Evolutionary conservation across 2,888 invertebrate genomes (phyloP), one percentile per base, ranked within the genome.

Genomic region (Lasioglossum morio): DNA sequence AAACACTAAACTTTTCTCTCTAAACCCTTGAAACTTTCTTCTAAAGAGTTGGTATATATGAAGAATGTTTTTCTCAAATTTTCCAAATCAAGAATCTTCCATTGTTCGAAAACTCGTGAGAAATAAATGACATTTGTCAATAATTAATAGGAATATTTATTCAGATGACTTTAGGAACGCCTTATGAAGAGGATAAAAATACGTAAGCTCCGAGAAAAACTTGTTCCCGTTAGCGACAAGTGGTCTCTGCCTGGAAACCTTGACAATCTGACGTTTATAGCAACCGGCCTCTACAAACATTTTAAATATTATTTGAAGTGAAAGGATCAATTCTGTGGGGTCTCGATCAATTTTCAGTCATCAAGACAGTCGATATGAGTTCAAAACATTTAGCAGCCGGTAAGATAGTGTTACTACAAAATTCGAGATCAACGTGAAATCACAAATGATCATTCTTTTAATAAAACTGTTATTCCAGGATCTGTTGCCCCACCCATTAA

Each of bases 401-500:
- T 94, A 90, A 89, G 89, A 79, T 77, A 27, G 8, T 76, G 12
- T 69, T 78, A 46, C 37, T 30, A 27, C 4, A 5, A 40, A 23
- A 30, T 30, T 43, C 23, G 23, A 74, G 19, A 77, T 46, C 16
- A 8, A 53, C 57, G 37, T 69, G 77, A 78, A 48, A 37, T 14
- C 23, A 69, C 46, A 72, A 30, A 37, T 57, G 16, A 74, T 70
- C 37, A 1, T 16, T 12, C n/a, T 37, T 57, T 73, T 63, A 46
- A 60, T 60, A 30, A 16, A 23, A 37, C 63, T 40, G 77, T 89
- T 37, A 7, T 81, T 87, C 8, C 81, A 98, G 98, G 97, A 90
- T 97, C 98, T 79, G 95, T 94, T 43, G 95, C 96, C 76, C 98
- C 98, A 0, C 95, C 96, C 16, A 95, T 96, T 86, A 95, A 96